Percentiles rank a stretch among this genome's conserved stretches.
Conservation (phyloP, 2,888 invertebrate genomes). For the Chrysina gloriosa region DNA sequence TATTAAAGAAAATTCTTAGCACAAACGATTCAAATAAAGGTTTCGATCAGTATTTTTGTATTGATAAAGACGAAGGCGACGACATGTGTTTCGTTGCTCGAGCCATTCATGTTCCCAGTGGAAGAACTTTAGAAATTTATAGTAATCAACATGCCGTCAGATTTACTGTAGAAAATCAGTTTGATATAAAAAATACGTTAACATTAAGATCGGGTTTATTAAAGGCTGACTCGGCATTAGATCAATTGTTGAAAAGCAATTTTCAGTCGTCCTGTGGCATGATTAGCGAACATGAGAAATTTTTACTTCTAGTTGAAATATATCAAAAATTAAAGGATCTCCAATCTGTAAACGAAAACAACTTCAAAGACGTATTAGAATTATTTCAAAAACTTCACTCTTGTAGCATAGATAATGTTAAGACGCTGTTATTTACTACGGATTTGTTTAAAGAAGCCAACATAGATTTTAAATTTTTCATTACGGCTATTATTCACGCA, state of each 20-base stretch:
- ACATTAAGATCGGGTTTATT: neutral
- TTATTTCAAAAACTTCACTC: constrained; percentile 5
- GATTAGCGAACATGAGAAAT: neutral
- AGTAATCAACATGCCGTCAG: constrained; percentile 90
- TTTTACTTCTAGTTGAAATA: neutral
- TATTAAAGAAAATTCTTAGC: constrained; percentile 67
- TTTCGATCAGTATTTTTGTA: constrained; percentile 84
- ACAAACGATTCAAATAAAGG: constrained; percentile 68
- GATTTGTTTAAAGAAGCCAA: constrained; percentile 6
- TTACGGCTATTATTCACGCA: neutral
- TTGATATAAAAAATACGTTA: constrained; percentile 46
- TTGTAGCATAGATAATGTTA: neutral
- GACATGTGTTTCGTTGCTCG: constrained; percentile 72
- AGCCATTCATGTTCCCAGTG: constrained; percentile 74
- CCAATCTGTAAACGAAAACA: neutral
- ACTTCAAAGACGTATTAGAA: constrained; percentile 2
- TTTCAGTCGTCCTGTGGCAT: neutral
- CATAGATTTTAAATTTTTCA: constrained; percentile 10
- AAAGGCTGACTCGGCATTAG: neutral
- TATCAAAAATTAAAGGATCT: constrained; percentile 17
- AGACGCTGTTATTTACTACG: neutral
- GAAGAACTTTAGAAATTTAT: constrained; percentile 82
- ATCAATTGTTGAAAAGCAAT: neutral
- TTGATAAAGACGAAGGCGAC: constrained; percentile 71
- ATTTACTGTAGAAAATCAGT: constrained; percentile 81